Percentiles rank a stretch among this genome's conserved stretches.
These are phyloP conservation scores for Eretmochelys imbricata DNA, from an alignment of 2,113 vertebrate genomes.

Conservation along the genomic window DNA sequence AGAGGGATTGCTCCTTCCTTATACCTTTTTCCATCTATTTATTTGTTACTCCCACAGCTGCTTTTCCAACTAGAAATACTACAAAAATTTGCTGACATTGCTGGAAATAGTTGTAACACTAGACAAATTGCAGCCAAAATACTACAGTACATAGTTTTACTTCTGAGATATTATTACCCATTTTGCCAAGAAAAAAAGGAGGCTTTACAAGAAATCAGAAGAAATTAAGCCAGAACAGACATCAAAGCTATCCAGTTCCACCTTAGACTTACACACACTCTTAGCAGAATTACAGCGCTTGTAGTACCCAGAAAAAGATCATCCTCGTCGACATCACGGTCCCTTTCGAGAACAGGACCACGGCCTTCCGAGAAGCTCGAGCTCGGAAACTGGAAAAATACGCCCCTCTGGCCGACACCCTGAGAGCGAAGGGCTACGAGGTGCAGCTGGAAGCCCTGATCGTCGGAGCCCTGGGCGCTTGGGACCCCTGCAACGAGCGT, in stretches of 20 bases:
- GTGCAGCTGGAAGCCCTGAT: no score
- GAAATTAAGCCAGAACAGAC: background rate
- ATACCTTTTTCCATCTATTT: constrained; percentile 19
- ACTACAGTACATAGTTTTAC: background rate
- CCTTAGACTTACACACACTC: background rate
- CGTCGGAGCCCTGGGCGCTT: no score
- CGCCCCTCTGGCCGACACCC: no score
- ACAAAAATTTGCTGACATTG: background rate
- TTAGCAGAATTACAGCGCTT: constrained; percentile 10
- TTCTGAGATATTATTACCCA: background rate
- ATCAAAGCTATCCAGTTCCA: background rate
- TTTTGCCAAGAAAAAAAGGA: constrained; percentile 19
- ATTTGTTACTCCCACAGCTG: background rate
- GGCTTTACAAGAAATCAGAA: constrained; percentile 13
- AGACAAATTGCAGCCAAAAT: background rate
- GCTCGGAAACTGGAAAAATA: no score
- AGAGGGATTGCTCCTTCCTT: constrained; percentile 1
- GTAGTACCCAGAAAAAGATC: background rate
- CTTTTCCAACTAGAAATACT: background rate
- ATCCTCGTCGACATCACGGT: no score
- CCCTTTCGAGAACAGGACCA: no score
- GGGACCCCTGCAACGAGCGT: no score
- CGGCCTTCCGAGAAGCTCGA: no score
- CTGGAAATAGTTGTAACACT: background rate
- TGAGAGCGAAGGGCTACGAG: no score